Conservation (phyloP, 1,140 invertebrate genomes). For the Phocides pigmalion region DNA sequence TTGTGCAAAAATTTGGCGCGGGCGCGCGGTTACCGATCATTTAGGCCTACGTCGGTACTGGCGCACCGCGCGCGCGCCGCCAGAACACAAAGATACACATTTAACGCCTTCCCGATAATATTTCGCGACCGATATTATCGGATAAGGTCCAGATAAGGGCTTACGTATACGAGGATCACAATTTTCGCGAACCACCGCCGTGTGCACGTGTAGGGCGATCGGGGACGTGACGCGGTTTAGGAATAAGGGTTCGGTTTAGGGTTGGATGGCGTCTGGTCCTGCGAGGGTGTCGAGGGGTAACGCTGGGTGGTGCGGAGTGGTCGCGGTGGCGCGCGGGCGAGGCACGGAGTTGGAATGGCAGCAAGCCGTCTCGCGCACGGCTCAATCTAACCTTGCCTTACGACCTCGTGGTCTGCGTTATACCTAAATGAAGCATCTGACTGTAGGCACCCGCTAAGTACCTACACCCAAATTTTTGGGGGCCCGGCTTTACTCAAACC, state of each 20-base stretch:
- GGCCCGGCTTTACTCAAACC: conserved; percentile 1
- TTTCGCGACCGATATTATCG: conserved; percentile 44
- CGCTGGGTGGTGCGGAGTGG: conserved; percentile 5
- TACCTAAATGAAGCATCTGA: conserved; percentile 58
- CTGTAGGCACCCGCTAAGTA: conserved; percentile 40
- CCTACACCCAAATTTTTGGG: conserved; percentile 41
- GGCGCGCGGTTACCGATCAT: conserved; percentile 52
- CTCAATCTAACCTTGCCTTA: conserved; percentile 53
- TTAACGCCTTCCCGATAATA: conserved; percentile 45
- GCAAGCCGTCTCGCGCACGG: conserved; percentile 27
- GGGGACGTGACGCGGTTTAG: neutral
- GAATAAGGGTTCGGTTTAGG: conserved; percentile 14
- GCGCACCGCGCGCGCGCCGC: conserved; percentile 49
- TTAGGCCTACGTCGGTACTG: conserved; percentile 60
- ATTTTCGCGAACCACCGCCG: conserved; percentile 27
- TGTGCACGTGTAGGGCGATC: conserved; percentile 33
- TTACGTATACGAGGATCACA: conserved; percentile 37
- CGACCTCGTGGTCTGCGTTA: conserved; percentile 53
- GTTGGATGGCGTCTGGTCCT: conserved; percentile 6
- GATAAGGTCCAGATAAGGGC: conserved; percentile 53
- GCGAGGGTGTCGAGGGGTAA: conserved; percentile 17
- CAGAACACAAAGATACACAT: conserved; percentile 39
- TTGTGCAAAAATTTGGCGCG: conserved; percentile 65
- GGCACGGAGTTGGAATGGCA: conserved; percentile 54
- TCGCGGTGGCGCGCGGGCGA: conserved; percentile 40